These are phyloP conservation scores for Euschistus heros DNA, from an alignment of 1,140 invertebrate species.

Conservation along the genomic window DNA sequence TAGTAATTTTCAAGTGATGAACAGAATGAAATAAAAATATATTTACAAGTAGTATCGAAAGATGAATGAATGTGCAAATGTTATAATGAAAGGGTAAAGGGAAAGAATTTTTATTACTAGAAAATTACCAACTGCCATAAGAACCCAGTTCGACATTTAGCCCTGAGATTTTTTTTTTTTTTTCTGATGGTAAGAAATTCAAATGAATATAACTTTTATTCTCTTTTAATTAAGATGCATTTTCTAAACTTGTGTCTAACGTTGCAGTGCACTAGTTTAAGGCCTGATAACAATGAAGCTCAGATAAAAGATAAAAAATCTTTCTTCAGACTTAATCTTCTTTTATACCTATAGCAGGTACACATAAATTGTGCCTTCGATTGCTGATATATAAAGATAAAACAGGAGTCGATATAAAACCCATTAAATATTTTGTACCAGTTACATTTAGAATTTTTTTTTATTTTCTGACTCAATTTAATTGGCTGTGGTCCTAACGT, in stretches of 20 bases:
- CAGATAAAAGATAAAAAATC: constrained; percentile 12
- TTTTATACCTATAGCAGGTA: constrained; percentile 15
- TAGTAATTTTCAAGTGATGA: no score
- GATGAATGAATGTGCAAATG: no score
- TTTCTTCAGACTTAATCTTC: constrained; percentile 12
- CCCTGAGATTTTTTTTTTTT: not conserved
- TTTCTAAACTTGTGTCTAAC: not conserved
- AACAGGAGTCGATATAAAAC: constrained; percentile 2
- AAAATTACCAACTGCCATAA: no score
- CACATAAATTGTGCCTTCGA: constrained; percentile 18
- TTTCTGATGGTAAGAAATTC: constrained; percentile 1
- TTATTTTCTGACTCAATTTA: not conserved
- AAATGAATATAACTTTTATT: not conserved
- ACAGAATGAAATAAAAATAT: no score
- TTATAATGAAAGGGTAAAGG: constrained; percentile 1
- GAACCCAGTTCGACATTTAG: no score
- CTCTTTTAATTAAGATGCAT: not conserved
- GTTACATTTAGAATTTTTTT: constrained; percentile 15
- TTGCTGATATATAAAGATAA: constrained; percentile 14
- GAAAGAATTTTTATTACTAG: not conserved
- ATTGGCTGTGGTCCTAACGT: constrained; percentile 12
- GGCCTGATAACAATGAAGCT: constrained; percentile 16
- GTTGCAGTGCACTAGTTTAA: constrained; percentile 14
- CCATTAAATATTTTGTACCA: constrained; percentile 5
- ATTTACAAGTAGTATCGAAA: no score